phyloP scores from a whole-genome alignment of 2,113 vertebrate genomes.

The Onychostruthus taczanowskii region DNA sequence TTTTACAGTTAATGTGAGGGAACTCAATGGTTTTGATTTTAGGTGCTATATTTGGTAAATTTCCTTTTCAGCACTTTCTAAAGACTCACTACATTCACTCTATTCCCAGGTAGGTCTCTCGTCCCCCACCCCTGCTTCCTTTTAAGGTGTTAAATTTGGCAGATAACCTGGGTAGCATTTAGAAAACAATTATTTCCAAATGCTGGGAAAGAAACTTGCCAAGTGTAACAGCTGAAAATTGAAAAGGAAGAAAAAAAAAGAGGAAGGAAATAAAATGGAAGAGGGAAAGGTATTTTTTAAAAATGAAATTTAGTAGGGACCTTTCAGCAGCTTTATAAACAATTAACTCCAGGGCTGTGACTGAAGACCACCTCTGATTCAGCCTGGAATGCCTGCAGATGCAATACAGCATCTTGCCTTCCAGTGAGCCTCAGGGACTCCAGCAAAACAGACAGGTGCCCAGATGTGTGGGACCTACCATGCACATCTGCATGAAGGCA shows the following conservation, averaged over 20 bases:
- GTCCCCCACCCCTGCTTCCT: neutral
- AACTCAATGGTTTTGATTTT: neutral
- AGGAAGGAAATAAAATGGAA: neutral
- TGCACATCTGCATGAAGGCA: neutral
- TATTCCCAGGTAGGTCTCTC: conserved; percentile 11
- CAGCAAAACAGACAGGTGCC: neutral
- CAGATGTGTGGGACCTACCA: neutral
- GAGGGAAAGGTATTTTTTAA: neutral
- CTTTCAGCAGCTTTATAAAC: conserved; percentile 51
- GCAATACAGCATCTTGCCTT: neutral
- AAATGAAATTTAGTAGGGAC: neutral
- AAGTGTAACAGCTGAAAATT: conserved; percentile 25
- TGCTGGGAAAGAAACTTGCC: conserved; percentile 32
- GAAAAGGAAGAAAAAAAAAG: neutral
- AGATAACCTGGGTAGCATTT: conserved; percentile 21
- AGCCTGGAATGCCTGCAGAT: neutral
- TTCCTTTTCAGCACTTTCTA: neutral
- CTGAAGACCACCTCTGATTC: conserved; percentile 31
- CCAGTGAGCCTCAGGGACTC: neutral
- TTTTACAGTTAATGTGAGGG: neutral
- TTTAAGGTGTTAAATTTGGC: conserved; percentile 56
- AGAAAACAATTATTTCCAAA: conserved; percentile 67
- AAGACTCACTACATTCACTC: neutral
- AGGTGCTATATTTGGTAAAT: conserved; percentile 5
- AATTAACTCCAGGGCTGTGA: neutral